Percentiles rank a stretch among this genome's conserved stretches.
These are phyloP conservation scores for Toxotes jaculatrix DNA, from an alignment of 2,113 vertebrate species.

Conservation along the genomic window DNA sequence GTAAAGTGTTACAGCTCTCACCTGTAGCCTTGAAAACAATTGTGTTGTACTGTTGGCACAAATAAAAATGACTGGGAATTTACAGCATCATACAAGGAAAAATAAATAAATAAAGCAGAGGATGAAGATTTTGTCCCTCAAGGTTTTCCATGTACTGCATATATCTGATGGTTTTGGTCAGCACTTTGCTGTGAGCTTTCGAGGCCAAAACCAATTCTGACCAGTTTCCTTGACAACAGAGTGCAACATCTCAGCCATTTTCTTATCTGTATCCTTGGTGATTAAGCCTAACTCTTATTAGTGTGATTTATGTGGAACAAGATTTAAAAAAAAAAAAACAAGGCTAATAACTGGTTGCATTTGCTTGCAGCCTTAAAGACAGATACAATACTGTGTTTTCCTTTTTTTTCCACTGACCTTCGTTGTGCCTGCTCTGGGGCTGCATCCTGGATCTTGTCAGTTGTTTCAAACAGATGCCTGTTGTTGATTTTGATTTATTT, in stretches of 20 bases:
- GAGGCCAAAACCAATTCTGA: constrained; percentile 42
- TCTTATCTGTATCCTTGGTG: constrained; percentile 64
- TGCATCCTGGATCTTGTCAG: constrained; percentile 60
- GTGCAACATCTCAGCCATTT: constrained; percentile 60
- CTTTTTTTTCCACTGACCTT: constrained; percentile 50
- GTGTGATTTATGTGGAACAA: constrained; percentile 59
- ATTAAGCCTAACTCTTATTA: constrained; percentile 56
- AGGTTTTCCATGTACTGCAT: constrained; percentile 3
- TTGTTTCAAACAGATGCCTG: constrained; percentile 69
- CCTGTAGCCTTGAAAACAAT: not conserved
- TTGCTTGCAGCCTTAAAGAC: constrained; percentile 27
- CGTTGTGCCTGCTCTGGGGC: constrained; percentile 33
- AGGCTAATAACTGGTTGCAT: constrained; percentile 13
- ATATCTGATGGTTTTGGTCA: constrained; percentile 29
- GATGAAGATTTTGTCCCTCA: not conserved
- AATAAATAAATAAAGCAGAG: not conserved
- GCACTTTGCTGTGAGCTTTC: constrained; percentile 33
- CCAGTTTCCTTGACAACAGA: constrained; percentile 78
- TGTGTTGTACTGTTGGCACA: not conserved
- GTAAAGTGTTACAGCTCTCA: not conserved
- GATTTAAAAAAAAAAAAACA: constrained; percentile 22
- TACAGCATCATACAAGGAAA: not conserved
- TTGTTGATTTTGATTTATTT: constrained; percentile 76
- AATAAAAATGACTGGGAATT: not conserved
- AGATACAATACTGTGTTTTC: constrained; percentile 28